Base-by-base conservation (phyloP, 1,140 invertebrate genomes). In the Drosophila kurseongensis region DNA sequence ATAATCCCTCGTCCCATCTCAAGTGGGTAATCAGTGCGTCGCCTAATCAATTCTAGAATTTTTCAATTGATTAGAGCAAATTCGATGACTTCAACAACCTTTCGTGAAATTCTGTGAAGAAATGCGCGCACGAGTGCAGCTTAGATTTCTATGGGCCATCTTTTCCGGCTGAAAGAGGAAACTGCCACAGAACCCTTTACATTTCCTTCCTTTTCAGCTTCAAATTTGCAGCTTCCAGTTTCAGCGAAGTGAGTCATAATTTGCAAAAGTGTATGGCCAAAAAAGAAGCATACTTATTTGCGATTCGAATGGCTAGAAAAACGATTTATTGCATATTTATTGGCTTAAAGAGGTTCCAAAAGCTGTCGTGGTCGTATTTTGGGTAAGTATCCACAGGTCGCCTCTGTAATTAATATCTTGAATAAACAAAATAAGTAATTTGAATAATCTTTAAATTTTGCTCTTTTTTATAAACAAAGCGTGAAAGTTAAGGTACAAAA, bases 11-110 rank as follows among this genome's bases (percentile, higher is more conserved):
- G 23, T 50, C 12, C 10, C 10, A 27, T 35, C 12, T 14, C 55
- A 35, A 44, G 44, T 65, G 35, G 40, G 29, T 61, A 61, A 61
- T 61, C 47, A 61, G 62, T 38, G 52, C n/a, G 58, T n/a, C 29
- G 66, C 14, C 54, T 65, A 63, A 78, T 78, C 75, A 71, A 63
- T 38, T 61, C n/a, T 60, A 10, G 9, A 62, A 58, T 32, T 41
- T 55, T 59, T 62, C 55, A 75, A 74, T 23, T 18, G 63, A 65
- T 51, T 41, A 6, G 16, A 50, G 9, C 10, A 5, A 61, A 16
- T 57, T 12, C 40, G 58, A 48, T 69, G 74, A 68, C 44, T 61
- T 10, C 23, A 10, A 16, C 48, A 14, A 38, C 27, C 29, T 3
- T 5, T n/a, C 8, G n/a, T 16, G 13, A 32, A 32, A 42, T 48